Conservation (phyloP, 37 sponge, comb jelly and placozoan species). For the Axinella damicornis region DNA sequence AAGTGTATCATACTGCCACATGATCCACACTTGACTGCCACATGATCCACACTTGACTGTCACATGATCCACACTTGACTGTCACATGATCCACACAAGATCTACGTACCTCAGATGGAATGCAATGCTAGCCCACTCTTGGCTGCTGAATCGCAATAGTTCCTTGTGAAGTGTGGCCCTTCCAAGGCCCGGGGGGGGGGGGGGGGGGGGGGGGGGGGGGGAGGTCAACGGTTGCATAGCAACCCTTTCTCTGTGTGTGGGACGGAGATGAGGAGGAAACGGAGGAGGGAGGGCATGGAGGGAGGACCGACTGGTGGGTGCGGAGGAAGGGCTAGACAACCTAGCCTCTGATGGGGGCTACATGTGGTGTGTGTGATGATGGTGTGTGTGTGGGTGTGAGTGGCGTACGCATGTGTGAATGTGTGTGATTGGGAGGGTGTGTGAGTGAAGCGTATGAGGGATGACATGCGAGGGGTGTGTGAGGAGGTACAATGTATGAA, state of each 20-base stretch:
- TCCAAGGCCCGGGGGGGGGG: neutral
- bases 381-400: too few species aligned
- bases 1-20: too few species aligned
- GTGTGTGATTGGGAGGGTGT: too few species aligned
- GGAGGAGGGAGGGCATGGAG: neutral
- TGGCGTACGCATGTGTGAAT: too few species aligned
- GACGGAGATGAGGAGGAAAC: neutral
- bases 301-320: conserved; percentile 22
- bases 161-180: conserved; percentile 29
- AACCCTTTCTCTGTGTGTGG: neutral
- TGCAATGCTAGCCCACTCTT: conserved; percentile 32
- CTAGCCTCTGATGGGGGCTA: neutral
- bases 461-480: too few species aligned
- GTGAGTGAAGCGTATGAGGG: too few species aligned
- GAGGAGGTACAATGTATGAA: too few species aligned
- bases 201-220: neutral
- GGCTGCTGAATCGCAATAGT: conserved; percentile 11
- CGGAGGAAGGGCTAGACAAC: conserved; percentile 7
- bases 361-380: too few species aligned
- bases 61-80: too few species aligned
- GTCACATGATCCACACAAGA: too few species aligned
- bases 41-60: too few species aligned
- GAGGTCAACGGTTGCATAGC: neutral
- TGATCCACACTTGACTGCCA: too few species aligned
- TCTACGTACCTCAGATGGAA: conserved; percentile 4